Evolutionary conservation across 2,797 vertebrate genomes (phyloP).

Genomic region (Malurus leucopterus): DNA sequence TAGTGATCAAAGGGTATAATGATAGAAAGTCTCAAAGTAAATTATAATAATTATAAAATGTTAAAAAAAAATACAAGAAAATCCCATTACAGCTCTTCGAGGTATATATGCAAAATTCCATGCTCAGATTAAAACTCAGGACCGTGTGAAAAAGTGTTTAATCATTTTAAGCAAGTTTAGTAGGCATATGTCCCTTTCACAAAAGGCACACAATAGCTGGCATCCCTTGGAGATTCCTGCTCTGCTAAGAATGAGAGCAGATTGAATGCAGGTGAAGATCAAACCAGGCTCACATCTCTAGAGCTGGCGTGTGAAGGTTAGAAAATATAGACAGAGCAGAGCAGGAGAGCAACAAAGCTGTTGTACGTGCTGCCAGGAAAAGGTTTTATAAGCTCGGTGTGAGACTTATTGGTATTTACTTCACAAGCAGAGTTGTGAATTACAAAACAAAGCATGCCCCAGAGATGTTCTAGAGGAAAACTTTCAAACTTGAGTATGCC

Average conservation of each 20-base stretch:
- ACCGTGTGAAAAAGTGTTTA: not conserved
- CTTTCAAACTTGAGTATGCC: slow-evolving; percentile 8
- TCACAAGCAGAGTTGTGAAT: slow-evolving; percentile 36
- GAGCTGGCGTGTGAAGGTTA: slow-evolving; percentile 12
- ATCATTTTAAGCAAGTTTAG: not conserved
- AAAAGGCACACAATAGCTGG: not conserved
- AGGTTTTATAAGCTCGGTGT: not conserved
- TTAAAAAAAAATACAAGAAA: not conserved
- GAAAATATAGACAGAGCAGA: not conserved
- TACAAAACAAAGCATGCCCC: slow-evolving; percentile 37
- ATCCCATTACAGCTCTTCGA: not conserved
- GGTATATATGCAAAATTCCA: not conserved
- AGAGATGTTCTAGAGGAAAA: not conserved
- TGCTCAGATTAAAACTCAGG: not conserved
- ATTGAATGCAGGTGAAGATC: slow-evolving; percentile 23
- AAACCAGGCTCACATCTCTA: slow-evolving; percentile 1
- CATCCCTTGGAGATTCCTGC: not conserved
- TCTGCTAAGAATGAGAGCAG: not conserved
- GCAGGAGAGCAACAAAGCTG: slow-evolving; percentile 19
- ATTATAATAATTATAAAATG: not conserved
- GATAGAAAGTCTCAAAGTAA: not conserved
- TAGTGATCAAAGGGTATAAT: not conserved
- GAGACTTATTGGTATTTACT: slow-evolving; percentile 37
- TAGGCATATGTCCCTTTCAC: not conserved
- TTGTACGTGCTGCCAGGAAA: not conserved